Evolutionary conservation across 1,140 invertebrate genomes (phyloP).

Genomic region (Dryas iulia): DNA sequence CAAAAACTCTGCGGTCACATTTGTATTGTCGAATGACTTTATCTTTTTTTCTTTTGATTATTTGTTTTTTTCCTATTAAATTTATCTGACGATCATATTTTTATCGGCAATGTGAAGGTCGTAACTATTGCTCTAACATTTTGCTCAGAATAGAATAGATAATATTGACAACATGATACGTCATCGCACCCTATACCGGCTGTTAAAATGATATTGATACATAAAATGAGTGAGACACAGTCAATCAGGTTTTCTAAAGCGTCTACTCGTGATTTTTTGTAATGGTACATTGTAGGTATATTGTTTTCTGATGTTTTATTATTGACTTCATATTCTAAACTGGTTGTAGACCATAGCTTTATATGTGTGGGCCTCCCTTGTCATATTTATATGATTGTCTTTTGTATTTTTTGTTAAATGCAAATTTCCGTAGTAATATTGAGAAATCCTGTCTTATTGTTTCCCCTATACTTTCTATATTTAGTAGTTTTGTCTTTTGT

Average conservation of each 20-base stretch:
- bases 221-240: neutral
- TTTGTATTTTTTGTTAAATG: too few species aligned
- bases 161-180: neutral
- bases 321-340: too few species aligned
- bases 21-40: neutral
- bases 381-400: too few species aligned
- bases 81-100: neutral
- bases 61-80: neutral
- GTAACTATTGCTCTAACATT: neutral
- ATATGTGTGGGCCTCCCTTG: too few species aligned
- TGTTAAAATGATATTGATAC: too few species aligned
- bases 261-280: neutral
- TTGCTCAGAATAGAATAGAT: neutral
- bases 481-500: too few species aligned
- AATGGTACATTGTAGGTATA: neutral
- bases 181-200: neutral
- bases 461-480: too few species aligned
- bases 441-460: too few species aligned
- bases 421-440: too few species aligned
- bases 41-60: neutral
- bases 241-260: neutral
- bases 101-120: neutral
- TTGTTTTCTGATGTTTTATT: neutral
- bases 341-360: too few species aligned
- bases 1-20: neutral